These are phyloP conservation scores for Folsomia manolachei DNA, from an alignment of 2,888 invertebrate genomes.

Conservation along the genomic window DNA sequence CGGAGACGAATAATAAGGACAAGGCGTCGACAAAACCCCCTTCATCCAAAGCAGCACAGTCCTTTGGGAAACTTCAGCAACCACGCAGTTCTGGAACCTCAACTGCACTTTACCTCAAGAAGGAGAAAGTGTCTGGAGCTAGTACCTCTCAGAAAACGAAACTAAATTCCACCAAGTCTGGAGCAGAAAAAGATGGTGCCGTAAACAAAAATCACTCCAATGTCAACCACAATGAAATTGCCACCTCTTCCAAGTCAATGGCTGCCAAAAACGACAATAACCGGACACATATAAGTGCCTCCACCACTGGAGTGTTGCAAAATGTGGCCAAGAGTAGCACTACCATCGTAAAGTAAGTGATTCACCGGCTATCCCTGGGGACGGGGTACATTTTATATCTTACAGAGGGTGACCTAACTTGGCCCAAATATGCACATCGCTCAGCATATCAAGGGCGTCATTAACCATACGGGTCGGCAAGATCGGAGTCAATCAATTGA, in stretches of 20 bases:
- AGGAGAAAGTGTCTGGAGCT: not conserved
- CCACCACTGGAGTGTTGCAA: too few species aligned
- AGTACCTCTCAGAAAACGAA: not conserved
- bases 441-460: too few species aligned
- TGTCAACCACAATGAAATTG: not conserved
- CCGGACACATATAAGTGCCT: not conserved
- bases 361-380: too few species aligned
- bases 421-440: too few species aligned
- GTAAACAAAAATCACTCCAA: not conserved
- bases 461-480: too few species aligned
- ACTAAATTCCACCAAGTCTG: not conserved
- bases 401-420: too few species aligned
- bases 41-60: slow-evolving; percentile 6
- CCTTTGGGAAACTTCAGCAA: slow-evolving; percentile 24
- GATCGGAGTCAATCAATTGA: too few species aligned
- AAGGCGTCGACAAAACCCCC: slow-evolving; percentile 23
- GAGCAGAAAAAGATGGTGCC: not conserved
- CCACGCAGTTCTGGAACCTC: not conserved
- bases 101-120: too few species aligned
- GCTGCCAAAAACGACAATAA: not conserved
- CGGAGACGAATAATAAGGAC: slow-evolving; percentile 8
- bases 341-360: not conserved
- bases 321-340: too few species aligned
- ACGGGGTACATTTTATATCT: too few species aligned
- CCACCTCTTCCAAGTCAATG: not conserved